Evolutionary conservation across 2,113 vertebrate genomes (phyloP), one percentile per base, ranked within the genome.

Genomic region (Toxotes jaculatrix): DNA sequence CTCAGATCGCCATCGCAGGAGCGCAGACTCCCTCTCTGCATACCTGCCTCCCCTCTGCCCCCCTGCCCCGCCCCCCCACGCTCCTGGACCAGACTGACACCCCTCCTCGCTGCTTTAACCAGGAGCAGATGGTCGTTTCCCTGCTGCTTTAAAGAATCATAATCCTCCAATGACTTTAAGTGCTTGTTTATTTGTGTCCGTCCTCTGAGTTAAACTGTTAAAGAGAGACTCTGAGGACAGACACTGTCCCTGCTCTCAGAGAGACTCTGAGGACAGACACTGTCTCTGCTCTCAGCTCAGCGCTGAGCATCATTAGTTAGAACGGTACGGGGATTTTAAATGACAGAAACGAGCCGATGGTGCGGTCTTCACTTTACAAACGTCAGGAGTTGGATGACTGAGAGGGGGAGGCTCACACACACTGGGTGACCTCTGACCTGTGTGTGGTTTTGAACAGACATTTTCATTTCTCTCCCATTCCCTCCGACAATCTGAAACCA

Each of bases 111-210:
- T 56, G 61, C 74, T 55, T 73, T 81, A 88, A 85, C 83, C 82
- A 77, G 75, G 63, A 91, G 69, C 94, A 92, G 90, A 93, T 92
- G 91, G 88, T 80, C 83, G 82, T 86, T 76, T 81, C 56, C 84
- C 68, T 63, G 76, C 74, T 79, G 80, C 70, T 84, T 67, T 87
- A 77, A 27, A 72, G 61, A 78, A 81, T 74, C 88, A 40, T 91
- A 93, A 92, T 94, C 87, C 89, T 77, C 79, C 83, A 87, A 89
- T 88, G 79, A 88, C 83, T 87, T 86, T 86, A 82, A 93, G 89
- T 78, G 77, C 76, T 70, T 90, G 79, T 91, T 93, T 91, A 91
- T 93, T 88, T 83, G 83, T 88, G 83, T 76, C 75, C 88, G 82
- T 89, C 83, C 75, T 87, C 53, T 27, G 63, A 74, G 70, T 89